Evolutionary conservation across 2,888 invertebrate genomes (phyloP).

Genomic region (Dryocosmus kuriphilus): DNA sequence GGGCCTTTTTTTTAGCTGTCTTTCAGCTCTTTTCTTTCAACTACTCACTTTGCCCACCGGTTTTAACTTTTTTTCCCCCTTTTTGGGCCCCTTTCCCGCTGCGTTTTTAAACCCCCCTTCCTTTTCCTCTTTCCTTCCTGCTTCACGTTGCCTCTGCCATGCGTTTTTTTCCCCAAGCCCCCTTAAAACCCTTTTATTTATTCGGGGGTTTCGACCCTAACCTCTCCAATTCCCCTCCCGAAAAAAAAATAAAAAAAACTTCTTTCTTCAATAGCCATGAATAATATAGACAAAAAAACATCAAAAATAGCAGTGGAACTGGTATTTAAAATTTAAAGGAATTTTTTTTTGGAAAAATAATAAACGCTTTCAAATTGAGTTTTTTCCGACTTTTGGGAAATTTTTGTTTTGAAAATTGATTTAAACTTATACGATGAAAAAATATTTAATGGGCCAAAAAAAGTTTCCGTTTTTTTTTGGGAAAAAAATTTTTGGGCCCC

Average conservation of each 20-base stretch:
- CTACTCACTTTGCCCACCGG: conserved; percentile 35
- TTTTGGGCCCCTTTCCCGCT: neutral
- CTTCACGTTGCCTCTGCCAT: conserved; percentile 32
- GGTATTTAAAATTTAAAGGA: too few species aligned
- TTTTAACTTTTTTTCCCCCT: conserved; percentile 26
- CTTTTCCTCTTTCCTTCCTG: conserved; percentile 20
- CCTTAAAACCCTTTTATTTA: conserved; percentile 7
- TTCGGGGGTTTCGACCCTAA: neutral
- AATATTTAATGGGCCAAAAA: too few species aligned
- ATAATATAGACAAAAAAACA: neutral
- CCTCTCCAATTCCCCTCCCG: neutral
- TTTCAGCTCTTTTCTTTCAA: conserved; percentile 26
- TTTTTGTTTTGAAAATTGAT: too few species aligned
- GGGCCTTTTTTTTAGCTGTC: conserved; percentile 34
- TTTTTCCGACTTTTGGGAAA: too few species aligned
- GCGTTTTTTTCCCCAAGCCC: conserved; percentile 26
- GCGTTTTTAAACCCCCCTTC: neutral
- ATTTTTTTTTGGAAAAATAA: too few species aligned
- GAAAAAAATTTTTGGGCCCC: too few species aligned
- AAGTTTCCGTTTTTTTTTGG: too few species aligned
- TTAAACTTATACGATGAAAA: too few species aligned
- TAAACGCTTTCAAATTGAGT: too few species aligned
- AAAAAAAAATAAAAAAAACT: conserved; percentile 11
- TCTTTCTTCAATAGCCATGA: neutral
- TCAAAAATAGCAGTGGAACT: neutral